These are phyloP conservation scores for Liopterus haemorrhoidalis DNA, from an alignment of 2,888 invertebrate species.

Conservation along the genomic window DNA sequence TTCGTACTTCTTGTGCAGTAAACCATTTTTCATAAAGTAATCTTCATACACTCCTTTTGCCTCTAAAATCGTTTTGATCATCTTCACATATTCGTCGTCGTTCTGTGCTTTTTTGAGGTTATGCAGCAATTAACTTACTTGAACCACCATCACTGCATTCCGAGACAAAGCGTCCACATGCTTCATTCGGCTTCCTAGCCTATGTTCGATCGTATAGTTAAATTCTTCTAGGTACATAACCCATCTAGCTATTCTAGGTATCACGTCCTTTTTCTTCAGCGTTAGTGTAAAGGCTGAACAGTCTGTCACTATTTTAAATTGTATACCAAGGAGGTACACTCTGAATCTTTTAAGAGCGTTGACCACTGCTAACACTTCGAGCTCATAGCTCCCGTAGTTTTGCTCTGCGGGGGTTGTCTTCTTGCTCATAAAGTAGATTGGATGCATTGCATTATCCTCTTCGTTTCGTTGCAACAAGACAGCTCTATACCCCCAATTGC, in stretches of 20 bases:
- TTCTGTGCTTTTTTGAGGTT: neutral
- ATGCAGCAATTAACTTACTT: neutral
- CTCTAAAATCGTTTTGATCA: too few species aligned
- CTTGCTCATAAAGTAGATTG: too few species aligned
- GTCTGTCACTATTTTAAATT: neutral
- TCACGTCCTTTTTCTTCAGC: neutral
- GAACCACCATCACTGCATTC: neutral
- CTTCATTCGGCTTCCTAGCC: constrained; percentile 20
- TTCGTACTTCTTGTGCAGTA: neutral
- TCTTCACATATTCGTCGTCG: neutral
- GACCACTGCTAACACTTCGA: neutral
- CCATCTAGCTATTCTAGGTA: constrained; percentile 26
- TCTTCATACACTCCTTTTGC: neutral
- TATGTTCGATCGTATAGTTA: constrained; percentile 24
- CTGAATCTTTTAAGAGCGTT: too few species aligned
- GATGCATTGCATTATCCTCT: too few species aligned
- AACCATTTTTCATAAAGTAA: neutral
- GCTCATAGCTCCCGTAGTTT: constrained; percentile 10
- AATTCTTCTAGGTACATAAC: constrained; percentile 23
- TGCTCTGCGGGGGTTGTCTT: constrained; percentile 7
- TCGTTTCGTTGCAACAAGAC: constrained; percentile 20
- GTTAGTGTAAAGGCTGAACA: neutral
- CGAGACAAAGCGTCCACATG: constrained; percentile 19
- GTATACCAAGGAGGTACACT: constrained; percentile 4
- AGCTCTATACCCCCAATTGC: neutral